phyloP scores from a whole-genome alignment of 1,140 invertebrate species.

The Drosophila pandora region DNA sequence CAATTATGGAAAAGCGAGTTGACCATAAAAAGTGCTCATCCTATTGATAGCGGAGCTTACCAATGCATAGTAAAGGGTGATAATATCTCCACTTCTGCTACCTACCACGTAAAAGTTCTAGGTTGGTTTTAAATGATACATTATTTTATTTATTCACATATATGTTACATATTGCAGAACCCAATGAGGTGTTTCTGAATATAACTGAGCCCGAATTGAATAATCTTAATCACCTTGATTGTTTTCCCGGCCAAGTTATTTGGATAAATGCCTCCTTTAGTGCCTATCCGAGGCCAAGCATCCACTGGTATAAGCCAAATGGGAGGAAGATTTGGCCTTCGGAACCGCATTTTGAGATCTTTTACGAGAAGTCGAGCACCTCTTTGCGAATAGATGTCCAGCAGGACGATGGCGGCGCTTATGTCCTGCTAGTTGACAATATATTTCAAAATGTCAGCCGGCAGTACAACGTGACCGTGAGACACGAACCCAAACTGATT shows the following conservation, averaged over 20 bases:
- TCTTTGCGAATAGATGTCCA: constrained; percentile 82
- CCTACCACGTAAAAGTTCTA: constrained; percentile 83
- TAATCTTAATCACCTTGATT: constrained; percentile 39
- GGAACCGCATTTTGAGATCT: constrained; percentile 79
- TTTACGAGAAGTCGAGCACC: constrained; percentile 59
- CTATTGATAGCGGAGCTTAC: constrained; percentile 85
- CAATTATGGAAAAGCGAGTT: constrained; percentile 65
- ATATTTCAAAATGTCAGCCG: constrained; percentile 48
- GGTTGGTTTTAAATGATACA: constrained; percentile 63
- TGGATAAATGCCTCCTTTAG: constrained; percentile 67
- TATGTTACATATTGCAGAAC: constrained; percentile 56
- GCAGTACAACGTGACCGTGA: constrained; percentile 70
- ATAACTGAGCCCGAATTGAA: constrained; percentile 61
- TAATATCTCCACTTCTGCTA: constrained; percentile 30
- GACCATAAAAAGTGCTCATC: constrained; percentile 82
- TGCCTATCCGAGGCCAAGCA: constrained; percentile 66
- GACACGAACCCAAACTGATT: constrained; percentile 71
- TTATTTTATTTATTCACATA: too few species aligned
- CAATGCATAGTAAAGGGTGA: constrained; percentile 84
- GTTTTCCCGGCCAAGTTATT: constrained; percentile 51
- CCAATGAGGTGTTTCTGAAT: constrained; percentile 84
- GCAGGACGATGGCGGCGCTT: constrained; percentile 84
- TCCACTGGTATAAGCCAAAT: constrained; percentile 73
- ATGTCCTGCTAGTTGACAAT: constrained; percentile 76
- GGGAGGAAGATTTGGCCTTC: constrained; percentile 64